These are phyloP conservation scores for Brachyrhaphis roseni DNA, from an alignment of 2,797 vertebrate genomes.

Conservation along the genomic window DNA sequence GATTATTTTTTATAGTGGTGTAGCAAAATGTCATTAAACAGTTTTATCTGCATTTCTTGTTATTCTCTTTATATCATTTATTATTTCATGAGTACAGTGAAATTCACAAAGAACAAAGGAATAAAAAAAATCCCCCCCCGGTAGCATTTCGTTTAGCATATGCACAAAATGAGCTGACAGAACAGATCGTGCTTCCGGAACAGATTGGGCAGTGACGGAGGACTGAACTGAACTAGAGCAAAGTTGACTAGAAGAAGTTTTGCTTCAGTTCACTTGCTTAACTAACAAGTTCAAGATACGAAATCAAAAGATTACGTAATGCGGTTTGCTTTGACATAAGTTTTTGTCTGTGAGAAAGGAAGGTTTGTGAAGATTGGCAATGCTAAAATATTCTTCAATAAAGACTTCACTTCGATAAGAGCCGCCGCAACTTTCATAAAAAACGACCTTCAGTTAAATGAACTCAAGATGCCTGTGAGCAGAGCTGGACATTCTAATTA, in stretches of 20 bases:
- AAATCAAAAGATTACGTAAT: background rate
- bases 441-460: conserved; percentile 66
- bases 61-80: too few relatives aligned
- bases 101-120: too few relatives aligned
- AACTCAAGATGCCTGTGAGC: conserved; percentile 71
- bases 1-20: too few relatives aligned
- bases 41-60: too few relatives aligned
- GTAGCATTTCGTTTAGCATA: too few relatives aligned
- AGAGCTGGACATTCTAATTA: conserved; percentile 73
- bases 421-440: conserved; percentile 62
- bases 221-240: background rate
- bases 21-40: too few relatives aligned
- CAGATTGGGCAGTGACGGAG: too few relatives aligned
- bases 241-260: background rate
- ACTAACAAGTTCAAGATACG: background rate
- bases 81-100: too few relatives aligned
- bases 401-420: conserved; percentile 54
- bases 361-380: conserved; percentile 26
- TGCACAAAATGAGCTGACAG: too few relatives aligned
- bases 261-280: background rate
- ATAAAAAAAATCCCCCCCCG: too few relatives aligned
- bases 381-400: conserved; percentile 30
- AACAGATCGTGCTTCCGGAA: too few relatives aligned
- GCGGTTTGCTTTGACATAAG: background rate
- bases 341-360: conserved; percentile 6